Base-by-base conservation (phyloP, 2,888 invertebrate species). In the Nymphalis c-album region DNA sequence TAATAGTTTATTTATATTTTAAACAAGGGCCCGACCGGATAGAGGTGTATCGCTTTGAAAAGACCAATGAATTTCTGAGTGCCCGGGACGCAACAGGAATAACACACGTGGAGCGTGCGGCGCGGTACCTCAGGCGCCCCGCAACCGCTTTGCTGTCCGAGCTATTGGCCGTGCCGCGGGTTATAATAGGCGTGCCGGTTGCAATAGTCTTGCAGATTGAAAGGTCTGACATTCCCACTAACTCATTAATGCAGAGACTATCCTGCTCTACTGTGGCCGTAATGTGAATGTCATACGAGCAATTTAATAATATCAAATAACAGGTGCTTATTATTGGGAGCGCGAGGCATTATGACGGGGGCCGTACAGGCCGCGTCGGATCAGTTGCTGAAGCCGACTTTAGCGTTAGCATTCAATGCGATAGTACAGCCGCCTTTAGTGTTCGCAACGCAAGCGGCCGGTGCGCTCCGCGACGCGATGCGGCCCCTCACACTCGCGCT, bases 341-440 rank as follows among this genome's bases (percentile, higher is more conserved):
- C 69, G 72, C 83, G 84, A 60, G 80, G 76, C 73, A 77, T 77
- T 35, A 73, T 72, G 20, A 66, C 75, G 55, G 85, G 82, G 40
- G 73, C 76, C 55, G 73, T 81, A 75, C 80, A 77, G 70, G 76
- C 81, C 48, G 67, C 70, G 68, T 80, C 95, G 0, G 96, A 96
- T 86, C 94, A 95, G 79, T 92, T 94, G 76, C 82, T 96, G 64
- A 96, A 96, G 83, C 96, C 96, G 17, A 84, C 94, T 61, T 84
- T 96, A 70, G 94, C 95, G 47, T 94, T 95, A 48, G 18, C 92
- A 6, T 95, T 95, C 81, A 96, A 96, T 86, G 95, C 94, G 5
- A 77, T 94, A 57, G 81, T 95, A 71, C 96, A 95, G 78, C 96
- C 96, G 18, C 84, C 94, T 47, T 82, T 96, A 73, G 96, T 94